Evolutionary conservation across 2,888 invertebrate species (phyloP).

Genomic region (Notodonta dromedarius): DNA sequence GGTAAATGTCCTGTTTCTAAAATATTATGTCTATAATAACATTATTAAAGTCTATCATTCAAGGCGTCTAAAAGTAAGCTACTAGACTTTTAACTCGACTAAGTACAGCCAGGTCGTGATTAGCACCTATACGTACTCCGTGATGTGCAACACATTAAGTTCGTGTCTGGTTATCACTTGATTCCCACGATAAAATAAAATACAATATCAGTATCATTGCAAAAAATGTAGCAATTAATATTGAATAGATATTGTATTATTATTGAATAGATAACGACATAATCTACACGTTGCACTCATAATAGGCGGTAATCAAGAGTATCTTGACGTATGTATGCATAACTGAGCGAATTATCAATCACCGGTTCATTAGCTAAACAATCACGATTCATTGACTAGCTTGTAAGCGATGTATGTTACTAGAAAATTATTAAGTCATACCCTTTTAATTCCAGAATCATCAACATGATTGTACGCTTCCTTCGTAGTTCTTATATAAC

Average conservation of each 20-base stretch:
- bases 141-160: neutral
- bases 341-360: constrained; percentile 8
- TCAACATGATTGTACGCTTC: no score
- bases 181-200: neutral
- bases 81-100: no score
- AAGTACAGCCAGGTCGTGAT: no score
- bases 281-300: constrained; percentile 20
- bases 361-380: constrained; percentile 4
- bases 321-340: constrained; percentile 41
- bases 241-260: constrained; percentile 13
- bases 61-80: no score
- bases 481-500: no score
- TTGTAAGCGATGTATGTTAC: neutral
- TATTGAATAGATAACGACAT: constrained; percentile 28
- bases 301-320: constrained; percentile 43
- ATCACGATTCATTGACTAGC: neutral
- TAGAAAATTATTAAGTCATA: neutral
- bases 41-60: no score
- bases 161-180: neutral
- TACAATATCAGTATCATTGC: constrained; percentile 1
- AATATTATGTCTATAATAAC: no score
- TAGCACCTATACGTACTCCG: no score
- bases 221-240: constrained; percentile 15
- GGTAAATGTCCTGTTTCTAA: no score
- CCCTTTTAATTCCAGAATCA: no score